Base-by-base conservation (phyloP, 2,888 invertebrate genomes). In the Xylophagus ater region DNA sequence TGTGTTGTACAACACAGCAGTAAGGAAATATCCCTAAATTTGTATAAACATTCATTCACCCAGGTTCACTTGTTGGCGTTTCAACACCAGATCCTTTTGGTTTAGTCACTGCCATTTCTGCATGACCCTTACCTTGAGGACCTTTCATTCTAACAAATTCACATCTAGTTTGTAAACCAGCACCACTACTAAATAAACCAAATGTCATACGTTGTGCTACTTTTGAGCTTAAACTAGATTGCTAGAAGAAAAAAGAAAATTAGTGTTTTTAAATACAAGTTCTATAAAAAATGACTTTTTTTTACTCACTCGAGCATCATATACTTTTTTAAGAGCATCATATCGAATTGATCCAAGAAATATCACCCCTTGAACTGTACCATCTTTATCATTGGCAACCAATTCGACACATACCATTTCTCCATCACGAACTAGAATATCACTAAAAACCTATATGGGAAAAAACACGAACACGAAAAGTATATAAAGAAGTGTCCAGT, bases 101-200 rank as follows among this genome's bases (percentile, higher is more conserved):
- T 56, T 88, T 81, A n/a, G 86, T 84, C 34, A 90, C 89, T 2
- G 94, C 94, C 87, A 97, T 93, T 71, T 98, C 96, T 0, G 96
- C 96, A 67, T 92, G 88, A 0, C 88, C 90, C 69, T 93, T 94
- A 48, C 90, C 92, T 57, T 85, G 82, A 10, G 97, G 97, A 10
- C 97, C 97, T 66, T 94, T 86, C 93, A 98, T 93, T 44, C 93
- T 76, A 34, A 98, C 94, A 70, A 96, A 98, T 69, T 98, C 97
- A 57, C 96, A 88, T 40, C 96, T 76, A 1, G 65, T 65, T 62
- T 88, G 86, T 36, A 80, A 76, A 37, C 76, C 71, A 44, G 76
- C 71, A 40, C 79, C 76, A 33, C 73, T 72, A 47, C 84, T 85
- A 58, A 88, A 84, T 46, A 89, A 73, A 0, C 93, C 93, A 62